A percentile compares a stretch with the other conserved stretches of the same genome.
These are phyloP conservation scores for Poeciliopsis infans DNA, from an alignment of 2,797 vertebrate genomes.

Conservation along the genomic window DNA sequence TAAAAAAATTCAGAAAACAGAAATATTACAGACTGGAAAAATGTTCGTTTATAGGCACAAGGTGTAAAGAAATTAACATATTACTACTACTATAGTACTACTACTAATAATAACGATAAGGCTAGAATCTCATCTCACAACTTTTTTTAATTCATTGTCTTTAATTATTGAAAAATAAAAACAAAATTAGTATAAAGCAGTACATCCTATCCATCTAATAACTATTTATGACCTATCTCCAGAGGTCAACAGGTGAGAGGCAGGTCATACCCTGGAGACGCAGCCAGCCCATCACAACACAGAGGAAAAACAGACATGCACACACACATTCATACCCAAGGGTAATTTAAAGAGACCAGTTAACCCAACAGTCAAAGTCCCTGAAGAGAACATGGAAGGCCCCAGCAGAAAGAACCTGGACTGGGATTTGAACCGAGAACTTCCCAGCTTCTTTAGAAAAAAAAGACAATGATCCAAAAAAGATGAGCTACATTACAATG, in stretches of 20 bases:
- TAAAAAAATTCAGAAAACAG: background rate
- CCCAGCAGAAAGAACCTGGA: background rate
- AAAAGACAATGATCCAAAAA: background rate
- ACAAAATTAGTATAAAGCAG: background rate
- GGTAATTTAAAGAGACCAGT: background rate
- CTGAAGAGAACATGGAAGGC: background rate
- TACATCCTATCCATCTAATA: background rate
- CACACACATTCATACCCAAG: background rate
- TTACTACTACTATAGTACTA: background rate
- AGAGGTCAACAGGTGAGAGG: background rate
- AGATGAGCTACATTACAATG: background rate
- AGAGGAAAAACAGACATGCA: background rate
- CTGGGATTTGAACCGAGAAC: background rate
- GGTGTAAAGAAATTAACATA: background rate
- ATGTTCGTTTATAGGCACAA: background rate
- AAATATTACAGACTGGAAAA: background rate
- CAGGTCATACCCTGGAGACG: background rate
- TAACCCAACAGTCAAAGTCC: background rate
- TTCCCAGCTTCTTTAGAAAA: background rate
- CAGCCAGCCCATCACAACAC: background rate
- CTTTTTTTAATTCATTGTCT: background rate
- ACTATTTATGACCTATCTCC: background rate
- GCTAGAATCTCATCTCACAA: background rate
- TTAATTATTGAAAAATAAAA: background rate
- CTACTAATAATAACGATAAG: background rate